Conservation (phyloP, 2,888 invertebrate species). For the Gastrophysa polygoni region DNA sequence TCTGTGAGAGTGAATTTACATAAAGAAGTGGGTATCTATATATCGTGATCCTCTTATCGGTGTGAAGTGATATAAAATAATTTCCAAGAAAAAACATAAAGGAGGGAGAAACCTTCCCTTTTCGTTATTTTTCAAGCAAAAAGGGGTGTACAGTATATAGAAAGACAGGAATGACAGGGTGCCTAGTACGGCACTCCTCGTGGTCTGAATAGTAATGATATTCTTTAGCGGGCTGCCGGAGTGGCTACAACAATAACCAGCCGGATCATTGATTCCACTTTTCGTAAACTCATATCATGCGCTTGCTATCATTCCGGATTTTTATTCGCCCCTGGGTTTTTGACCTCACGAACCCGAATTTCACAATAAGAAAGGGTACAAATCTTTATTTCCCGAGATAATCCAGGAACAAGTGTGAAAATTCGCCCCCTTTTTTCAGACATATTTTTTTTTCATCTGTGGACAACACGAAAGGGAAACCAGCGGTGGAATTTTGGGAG, state of each 20-base stretch:
- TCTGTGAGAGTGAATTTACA: slow-evolving; percentile 30
- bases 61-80: slow-evolving; percentile 33
- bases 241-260: too few species aligned
- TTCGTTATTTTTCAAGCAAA: slow-evolving; percentile 56
- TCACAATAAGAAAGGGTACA: too few species aligned
- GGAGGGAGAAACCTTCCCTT: slow-evolving; percentile 52
- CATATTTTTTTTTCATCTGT: too few species aligned
- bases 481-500: too few species aligned
- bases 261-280: too few species aligned
- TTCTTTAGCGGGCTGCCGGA: slow-evolving; percentile 31
- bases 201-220: slow-evolving; percentile 56
- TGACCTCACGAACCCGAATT: too few species aligned
- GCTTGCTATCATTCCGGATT: too few species aligned
- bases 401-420: too few species aligned
- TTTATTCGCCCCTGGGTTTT: too few species aligned
- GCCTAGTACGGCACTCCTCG: slow-evolving; percentile 54
- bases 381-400: too few species aligned
- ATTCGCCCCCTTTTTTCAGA: too few species aligned
- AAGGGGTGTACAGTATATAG: slow-evolving; percentile 55
- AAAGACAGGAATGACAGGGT: slow-evolving; percentile 58
- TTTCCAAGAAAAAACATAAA: slow-evolving; percentile 46
- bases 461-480: too few species aligned
- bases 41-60: slow-evolving; percentile 32
- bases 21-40: slow-evolving; percentile 29
- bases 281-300: background rate